Percentiles rank a stretch among this genome's conserved stretches.
Conservation (phyloP, 2,113 vertebrate species). For the Heliornis fulica region DNA sequence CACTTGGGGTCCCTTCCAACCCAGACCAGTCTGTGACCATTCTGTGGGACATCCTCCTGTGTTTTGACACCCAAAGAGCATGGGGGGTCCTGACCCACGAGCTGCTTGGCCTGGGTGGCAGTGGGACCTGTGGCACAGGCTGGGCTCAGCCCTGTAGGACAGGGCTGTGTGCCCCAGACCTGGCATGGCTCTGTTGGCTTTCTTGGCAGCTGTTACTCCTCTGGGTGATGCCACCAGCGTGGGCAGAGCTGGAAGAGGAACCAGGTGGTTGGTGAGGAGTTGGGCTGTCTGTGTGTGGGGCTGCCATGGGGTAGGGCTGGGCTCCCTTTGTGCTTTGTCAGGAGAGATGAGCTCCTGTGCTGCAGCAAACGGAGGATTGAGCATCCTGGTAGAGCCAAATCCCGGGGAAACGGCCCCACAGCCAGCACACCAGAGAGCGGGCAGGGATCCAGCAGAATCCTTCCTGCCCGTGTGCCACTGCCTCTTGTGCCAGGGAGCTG, state of each 20-base stretch:
- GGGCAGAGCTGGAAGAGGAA: neutral
- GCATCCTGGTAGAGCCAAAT: neutral
- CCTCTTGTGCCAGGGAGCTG: neutral
- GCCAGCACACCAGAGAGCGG: neutral
- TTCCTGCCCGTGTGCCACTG: fast-evolving
- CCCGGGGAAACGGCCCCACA: fast-evolving
- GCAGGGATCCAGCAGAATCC: neutral
- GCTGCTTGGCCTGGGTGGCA: neutral
- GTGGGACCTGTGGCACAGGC: fast-evolving
- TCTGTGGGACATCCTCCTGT: fast-evolving
- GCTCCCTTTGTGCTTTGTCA: neutral
- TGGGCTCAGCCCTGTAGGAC: neutral
- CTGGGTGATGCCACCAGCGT: fast-evolving
- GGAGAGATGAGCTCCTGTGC: neutral
- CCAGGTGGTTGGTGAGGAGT: neutral
- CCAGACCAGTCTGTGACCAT: no score
- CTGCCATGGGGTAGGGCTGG: neutral
- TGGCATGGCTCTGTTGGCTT: fast-evolving
- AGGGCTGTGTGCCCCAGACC: fast-evolving
- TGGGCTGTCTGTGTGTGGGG: neutral
- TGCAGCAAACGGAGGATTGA: fast-evolving
- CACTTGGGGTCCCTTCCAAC: no score
- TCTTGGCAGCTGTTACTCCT: no score
- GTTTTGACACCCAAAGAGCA: no score
- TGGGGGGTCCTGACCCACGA: fast-evolving